phyloP scores from a whole-genome alignment of 2,113 vertebrate genomes.

The Cochlearius cochlearius region DNA sequence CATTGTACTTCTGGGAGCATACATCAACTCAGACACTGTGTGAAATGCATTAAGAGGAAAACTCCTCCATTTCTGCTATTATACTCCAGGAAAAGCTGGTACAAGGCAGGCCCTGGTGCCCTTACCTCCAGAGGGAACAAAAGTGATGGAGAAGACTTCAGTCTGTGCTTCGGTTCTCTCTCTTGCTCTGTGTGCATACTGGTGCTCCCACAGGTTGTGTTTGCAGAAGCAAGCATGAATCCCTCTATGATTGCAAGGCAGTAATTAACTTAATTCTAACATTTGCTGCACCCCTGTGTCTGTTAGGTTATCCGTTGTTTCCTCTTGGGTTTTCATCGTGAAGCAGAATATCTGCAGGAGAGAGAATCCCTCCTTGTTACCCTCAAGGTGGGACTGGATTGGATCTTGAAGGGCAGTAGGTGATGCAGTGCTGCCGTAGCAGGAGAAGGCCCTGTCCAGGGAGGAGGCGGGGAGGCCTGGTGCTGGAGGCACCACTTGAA shows the following conservation, averaged over 20 bases:
- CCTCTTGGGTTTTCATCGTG: neutral
- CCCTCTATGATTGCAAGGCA: neutral
- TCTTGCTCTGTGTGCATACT: rapidly evolving
- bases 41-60: neutral
- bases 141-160: neutral
- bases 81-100: neutral
- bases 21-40: neutral
- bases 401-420: neutral
- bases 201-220: neutral
- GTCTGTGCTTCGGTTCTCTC: rapidly evolving
- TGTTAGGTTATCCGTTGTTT: neutral
- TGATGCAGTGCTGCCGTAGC: rapidly evolving
- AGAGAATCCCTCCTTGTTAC: neutral
- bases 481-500: neutral
- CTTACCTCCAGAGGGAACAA: neutral
- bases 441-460: neutral
- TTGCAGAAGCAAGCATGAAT: neutral
- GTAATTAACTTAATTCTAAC: neutral
- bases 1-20: neutral
- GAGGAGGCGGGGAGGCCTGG: no score
- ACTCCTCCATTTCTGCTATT: neutral
- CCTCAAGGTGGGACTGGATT: rapidly evolving
- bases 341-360: neutral
- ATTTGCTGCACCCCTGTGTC: neutral
- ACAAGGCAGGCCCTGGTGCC: neutral